A percentile compares a stretch with the other conserved stretches of the same genome.
Conservation (phyloP, 2,797 vertebrate genomes). For the Clarias pachynema region DNA sequence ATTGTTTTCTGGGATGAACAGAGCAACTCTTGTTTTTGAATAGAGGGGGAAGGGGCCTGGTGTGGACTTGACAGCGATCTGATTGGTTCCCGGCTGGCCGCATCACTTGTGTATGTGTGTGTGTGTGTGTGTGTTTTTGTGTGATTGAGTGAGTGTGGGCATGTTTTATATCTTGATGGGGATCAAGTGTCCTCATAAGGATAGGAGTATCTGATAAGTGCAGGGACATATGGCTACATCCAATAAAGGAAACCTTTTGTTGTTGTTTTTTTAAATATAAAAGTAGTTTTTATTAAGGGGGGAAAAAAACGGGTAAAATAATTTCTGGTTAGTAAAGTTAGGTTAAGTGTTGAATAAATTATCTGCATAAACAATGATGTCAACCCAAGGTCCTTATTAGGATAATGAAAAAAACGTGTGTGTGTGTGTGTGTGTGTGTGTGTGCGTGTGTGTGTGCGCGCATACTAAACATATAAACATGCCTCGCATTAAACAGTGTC, state of each 20-base stretch:
- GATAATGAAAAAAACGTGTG: not conserved
- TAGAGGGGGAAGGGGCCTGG: constrained; percentile 30
- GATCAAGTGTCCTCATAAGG: not conserved
- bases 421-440: not conserved
- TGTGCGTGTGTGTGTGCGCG: not conserved
- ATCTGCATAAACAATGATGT: not conserved
- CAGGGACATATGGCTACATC: not conserved
- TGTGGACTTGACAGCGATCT: constrained; percentile 1
- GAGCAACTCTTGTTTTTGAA: constrained; percentile 52
- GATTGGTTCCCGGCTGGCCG: constrained; percentile 25
- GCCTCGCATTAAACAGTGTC: not conserved
- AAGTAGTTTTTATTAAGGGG: not conserved
- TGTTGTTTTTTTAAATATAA: not conserved
- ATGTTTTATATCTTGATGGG: constrained; percentile 9
- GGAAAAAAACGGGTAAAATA: not conserved
- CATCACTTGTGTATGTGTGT: constrained; percentile 10
- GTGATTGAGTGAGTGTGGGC: not conserved
- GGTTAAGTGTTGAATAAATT: not conserved
- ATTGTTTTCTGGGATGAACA: constrained; percentile 61
- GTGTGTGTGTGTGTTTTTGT: not conserved
- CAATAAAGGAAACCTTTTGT: not conserved
- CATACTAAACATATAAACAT: constrained; percentile 14
- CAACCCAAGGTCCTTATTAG: not conserved
- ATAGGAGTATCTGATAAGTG: not conserved
- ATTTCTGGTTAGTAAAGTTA: not conserved